Evolutionary conservation across 2,888 invertebrate genomes (phyloP).

Genomic region (Glaucopsyche alexis): DNA sequence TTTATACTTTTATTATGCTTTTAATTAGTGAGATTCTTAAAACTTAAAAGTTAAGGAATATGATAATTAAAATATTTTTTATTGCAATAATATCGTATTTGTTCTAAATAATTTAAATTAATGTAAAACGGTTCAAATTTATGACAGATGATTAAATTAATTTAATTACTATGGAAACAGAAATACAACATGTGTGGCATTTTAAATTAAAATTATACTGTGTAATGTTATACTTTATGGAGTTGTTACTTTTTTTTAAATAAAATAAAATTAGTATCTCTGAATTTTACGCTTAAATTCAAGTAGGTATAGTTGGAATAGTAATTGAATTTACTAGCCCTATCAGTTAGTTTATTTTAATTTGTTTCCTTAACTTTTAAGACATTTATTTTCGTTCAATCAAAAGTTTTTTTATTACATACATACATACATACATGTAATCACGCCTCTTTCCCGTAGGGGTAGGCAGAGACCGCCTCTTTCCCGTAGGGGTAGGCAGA

Average conservation of each 20-base stretch:
- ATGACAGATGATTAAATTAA: slow-evolving; percentile 11
- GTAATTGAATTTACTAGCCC: background rate
- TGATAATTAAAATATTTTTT: too few relatives aligned
- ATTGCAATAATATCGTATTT: background rate
- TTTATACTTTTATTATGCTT: background rate
- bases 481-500: too few relatives aligned
- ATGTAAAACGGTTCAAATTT: background rate
- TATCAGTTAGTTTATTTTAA: background rate
- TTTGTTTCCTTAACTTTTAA: background rate
- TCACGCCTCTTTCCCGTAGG: too few relatives aligned
- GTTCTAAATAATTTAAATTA: slow-evolving; percentile 1
- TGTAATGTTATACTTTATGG: slow-evolving; percentile 3
- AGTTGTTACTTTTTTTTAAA: background rate
- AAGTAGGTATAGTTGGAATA: background rate
- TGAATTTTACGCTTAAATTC: background rate
- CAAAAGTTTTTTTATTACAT: too few relatives aligned
- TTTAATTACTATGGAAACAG: slow-evolving; percentile 2
- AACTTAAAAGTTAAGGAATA: too few relatives aligned
- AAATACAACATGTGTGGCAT: background rate
- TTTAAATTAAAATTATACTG: background rate
- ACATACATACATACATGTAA: too few relatives aligned
- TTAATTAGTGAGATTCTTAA: too few relatives aligned
- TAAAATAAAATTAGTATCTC: background rate
- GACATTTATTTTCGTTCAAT: background rate
- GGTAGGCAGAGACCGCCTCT: too few relatives aligned